These are phyloP conservation scores for Erpetoichthys calabaricus DNA, from an alignment of 2,797 vertebrate genomes.

Conservation along the genomic window DNA sequence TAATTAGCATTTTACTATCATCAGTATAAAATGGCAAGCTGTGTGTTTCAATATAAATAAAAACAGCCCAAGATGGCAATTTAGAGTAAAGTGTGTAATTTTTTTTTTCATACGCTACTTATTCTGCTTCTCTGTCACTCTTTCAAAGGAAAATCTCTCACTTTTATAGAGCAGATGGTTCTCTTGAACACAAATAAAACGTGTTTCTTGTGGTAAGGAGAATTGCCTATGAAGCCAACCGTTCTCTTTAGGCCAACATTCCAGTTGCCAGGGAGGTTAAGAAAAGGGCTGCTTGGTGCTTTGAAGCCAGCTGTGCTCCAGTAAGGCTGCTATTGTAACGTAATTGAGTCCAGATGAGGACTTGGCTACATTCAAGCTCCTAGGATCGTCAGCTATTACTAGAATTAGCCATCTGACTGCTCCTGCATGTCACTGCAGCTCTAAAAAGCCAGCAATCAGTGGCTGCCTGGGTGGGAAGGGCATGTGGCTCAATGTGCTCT, in stretches of 20 bases:
- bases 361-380: background rate
- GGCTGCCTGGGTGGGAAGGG: conserved; percentile 1
- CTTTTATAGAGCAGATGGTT: conserved; percentile 2
- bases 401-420: background rate
- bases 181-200: background rate
- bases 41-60: too few species aligned
- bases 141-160: background rate
- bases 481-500: background rate
- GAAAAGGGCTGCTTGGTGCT: background rate
- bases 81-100: too few species aligned
- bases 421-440: background rate
- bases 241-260: background rate
- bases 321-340: conserved; percentile 9
- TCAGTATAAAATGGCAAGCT: too few species aligned
- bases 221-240: conserved; percentile 7
- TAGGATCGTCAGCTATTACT: conserved; percentile 10
- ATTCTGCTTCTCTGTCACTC: too few species aligned
- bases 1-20: too few species aligned
- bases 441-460: background rate
- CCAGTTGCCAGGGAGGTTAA: conserved; percentile 3
- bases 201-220: conserved; percentile 1
- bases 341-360: conserved; percentile 12
- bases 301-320: conserved; percentile 12
- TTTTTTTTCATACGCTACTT: too few species aligned
- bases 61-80: too few species aligned